Evolutionary conservation across 2,113 vertebrate species (phyloP), one percentile per base, ranked within the genome.

Genomic region (Tragulus kanchil): DNA sequence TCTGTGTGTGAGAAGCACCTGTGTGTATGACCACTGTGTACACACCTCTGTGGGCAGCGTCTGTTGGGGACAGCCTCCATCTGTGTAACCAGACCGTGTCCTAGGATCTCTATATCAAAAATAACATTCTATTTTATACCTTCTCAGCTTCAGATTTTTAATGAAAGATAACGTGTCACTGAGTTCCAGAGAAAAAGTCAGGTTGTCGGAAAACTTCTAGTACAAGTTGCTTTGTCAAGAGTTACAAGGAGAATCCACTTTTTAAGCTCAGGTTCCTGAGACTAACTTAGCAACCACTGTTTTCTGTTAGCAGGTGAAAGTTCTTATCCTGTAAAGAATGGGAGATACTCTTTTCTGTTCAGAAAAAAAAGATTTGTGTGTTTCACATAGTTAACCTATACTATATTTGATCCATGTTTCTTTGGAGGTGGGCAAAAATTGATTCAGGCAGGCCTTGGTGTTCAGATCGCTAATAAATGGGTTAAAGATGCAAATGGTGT

Each of bases 191-290:
- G 75, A 89, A 65, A 78, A 54, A 89, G 28, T 16, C 4, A 83
- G 58, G 56, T 58, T 62, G 42, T 78, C n/a, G 56, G 26, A 90
- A 92, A 95, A 15, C 50, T 31, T 10, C 71, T n/a, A n/a, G 45
- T 65, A 23, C 28, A 89, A 78, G 61, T 86, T 23, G 13, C 21
- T 89, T 75, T 25, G 28, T 85, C 10, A 26, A 81, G 28, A 54
- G 11, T 73, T 87, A 54, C 15, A 56, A 64, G 28, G n/a, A 36
- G 45, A 93, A 84, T 15, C 17, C 48, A 75, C 19, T 64, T 90
- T 89, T 95, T 25, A 69, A 82, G n/a, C 64, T 88, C 36, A 91
- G 45, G 36, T n/a, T 64, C 77, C 62, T 69, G 84, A 61, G 28
- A 48, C n/a, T 21, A 12, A 58, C 59, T 84, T 61, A 90, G 81